Conservation (phyloP, 1,140 invertebrate species). For the Calliopsis andreniformis region DNA sequence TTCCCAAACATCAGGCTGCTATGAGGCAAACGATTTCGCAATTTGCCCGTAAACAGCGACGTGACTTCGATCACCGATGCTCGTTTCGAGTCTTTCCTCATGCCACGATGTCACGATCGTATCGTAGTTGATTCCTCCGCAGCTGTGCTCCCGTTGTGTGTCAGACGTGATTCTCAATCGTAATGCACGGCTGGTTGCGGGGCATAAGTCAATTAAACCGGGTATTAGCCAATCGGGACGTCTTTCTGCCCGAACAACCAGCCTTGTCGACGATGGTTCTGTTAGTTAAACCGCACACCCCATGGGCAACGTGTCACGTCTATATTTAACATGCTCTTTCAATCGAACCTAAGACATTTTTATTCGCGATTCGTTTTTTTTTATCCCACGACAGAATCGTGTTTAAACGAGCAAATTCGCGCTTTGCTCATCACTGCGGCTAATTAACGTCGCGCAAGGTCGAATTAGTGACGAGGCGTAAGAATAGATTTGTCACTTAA, state of each 20-base stretch:
- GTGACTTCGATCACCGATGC: constrained; percentile 49
- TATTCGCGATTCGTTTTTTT: neutral
- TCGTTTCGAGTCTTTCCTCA: constrained; percentile 47
- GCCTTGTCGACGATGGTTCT: constrained; percentile 17
- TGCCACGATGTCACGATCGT: constrained; percentile 46
- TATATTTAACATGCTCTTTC: neutral
- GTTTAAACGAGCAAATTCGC: no score
- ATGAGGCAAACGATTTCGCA: neutral
- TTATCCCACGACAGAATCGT: no score
- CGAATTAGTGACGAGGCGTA: no score
- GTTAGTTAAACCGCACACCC: constrained; percentile 12
- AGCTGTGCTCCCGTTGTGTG: constrained; percentile 56
- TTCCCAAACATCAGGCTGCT: neutral
- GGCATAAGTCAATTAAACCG: constrained; percentile 63
- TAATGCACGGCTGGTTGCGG: constrained; percentile 46
- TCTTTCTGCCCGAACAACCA: neutral
- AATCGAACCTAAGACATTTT: neutral
- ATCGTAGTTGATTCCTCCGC: constrained; percentile 42
- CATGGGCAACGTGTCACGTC: constrained; percentile 6
- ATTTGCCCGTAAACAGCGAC: constrained; percentile 53
- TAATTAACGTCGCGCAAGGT: no score
- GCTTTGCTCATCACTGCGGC: no score
- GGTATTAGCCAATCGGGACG: constrained; percentile 54
- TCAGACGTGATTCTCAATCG: constrained; percentile 56
- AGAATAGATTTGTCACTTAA: no score